Evolutionary conservation across 2,113 vertebrate species (phyloP).

Genomic region (Engraulis encrasicolus): DNA sequence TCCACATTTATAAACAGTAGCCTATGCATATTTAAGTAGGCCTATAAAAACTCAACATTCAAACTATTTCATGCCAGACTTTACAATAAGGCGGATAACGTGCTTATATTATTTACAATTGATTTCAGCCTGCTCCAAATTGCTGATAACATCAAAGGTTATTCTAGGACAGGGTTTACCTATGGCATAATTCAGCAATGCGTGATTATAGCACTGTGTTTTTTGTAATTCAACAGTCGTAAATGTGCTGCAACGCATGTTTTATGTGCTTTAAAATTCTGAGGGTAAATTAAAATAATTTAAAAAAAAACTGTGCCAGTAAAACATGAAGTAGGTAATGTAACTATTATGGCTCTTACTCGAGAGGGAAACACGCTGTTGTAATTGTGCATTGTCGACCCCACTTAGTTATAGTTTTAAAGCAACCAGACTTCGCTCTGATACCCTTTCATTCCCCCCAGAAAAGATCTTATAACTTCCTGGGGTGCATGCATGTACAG

Average conservation of each 20-base stretch:
- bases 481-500: background rate
- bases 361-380: background rate
- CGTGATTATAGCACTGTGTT: background rate
- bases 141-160: constrained; percentile 9
- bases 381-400: background rate
- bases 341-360: background rate
- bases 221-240: background rate
- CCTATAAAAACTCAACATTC: background rate
- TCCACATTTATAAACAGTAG: background rate
- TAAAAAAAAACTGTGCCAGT: background rate
- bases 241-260: background rate
- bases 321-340: background rate
- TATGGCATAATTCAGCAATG: background rate
- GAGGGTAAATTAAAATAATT: background rate
- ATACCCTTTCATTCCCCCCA: background rate
- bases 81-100: background rate
- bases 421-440: background rate
- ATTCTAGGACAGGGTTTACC: background rate
- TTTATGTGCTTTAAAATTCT: background rate
- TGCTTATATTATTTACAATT: background rate
- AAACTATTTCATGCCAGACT: background rate
- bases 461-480: constrained; percentile 5
- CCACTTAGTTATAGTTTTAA: background rate
- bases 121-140: constrained; percentile 26
- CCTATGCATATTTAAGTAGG: background rate